These are phyloP conservation scores for Ostrea denselamellosa DNA, from an alignment of 1,140 invertebrate genomes.

Conservation along the genomic window DNA sequence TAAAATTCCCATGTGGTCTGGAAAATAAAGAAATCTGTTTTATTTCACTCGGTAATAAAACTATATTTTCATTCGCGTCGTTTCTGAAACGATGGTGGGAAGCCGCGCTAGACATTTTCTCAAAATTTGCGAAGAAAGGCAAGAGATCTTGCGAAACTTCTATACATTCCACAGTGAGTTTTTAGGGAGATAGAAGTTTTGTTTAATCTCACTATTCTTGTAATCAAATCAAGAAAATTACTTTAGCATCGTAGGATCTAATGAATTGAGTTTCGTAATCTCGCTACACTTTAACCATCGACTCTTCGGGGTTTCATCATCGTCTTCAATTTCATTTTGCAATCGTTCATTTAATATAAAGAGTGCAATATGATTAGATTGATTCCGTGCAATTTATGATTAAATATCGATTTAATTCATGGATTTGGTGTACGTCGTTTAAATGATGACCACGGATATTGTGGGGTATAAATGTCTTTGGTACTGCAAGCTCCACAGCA, in stretches of 20 bases:
- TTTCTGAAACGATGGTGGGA: not conserved
- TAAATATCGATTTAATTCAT: conserved; percentile 27
- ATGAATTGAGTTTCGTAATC: conserved; percentile 34
- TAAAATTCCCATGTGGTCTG: not conserved
- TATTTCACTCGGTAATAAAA: conserved; percentile 13
- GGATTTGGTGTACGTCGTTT: conserved; percentile 1
- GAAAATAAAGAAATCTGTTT: conserved; percentile 38
- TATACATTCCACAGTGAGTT: not conserved
- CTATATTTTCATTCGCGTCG: not conserved
- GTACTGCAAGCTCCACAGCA: not conserved
- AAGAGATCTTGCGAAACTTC: not conserved
- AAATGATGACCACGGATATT: not conserved
- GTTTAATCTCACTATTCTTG: conserved; percentile 14
- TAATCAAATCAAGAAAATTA: conserved; percentile 20
- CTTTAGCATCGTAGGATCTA: not conserved
- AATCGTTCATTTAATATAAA: conserved; percentile 11
- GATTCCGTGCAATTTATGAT: conserved; percentile 29
- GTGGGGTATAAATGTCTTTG: not conserved
- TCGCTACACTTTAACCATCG: not conserved
- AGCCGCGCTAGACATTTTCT: not conserved
- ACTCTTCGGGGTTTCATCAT: not conserved
- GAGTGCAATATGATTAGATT: conserved; percentile 18
- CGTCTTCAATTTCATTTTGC: not conserved
- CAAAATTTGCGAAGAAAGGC: not conserved
- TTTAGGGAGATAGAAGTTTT: not conserved